Evolutionary conservation across 2,113 vertebrate species (phyloP), one percentile per base, ranked within the genome.

Genomic region (Lota lota): DNA sequence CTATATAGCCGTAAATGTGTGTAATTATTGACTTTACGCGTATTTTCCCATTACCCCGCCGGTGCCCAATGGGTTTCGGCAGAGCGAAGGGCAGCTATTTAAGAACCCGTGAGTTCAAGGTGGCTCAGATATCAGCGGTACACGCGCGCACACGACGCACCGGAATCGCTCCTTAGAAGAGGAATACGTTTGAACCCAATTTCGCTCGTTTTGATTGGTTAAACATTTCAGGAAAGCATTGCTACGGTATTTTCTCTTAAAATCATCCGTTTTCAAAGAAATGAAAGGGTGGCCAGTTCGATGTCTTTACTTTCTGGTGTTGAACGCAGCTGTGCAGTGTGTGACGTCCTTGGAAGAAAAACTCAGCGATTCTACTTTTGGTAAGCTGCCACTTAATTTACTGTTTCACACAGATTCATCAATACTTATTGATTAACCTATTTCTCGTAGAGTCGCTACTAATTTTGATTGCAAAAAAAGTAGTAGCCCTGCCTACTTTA

Each of bases 291-390:
- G 79, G 78, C 66, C 59, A 11, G 33, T 77, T 58, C 14, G 21
- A 60, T 76, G 83, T 68, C 50, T 89, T 68, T 82, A 61, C 75
- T 74, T 88, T 68, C 56, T 90, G 75, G 56, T 87, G 61, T 79
- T 89, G 81, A 81, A 79, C 28, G 82, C 78, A 69, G 72, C 82
- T 19, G 76, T 85, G 68, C 76, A 73, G 22, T n/a, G 72, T 76
- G 88, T 81, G 70, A 84, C 84, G 72, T 78, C 84, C 53, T 56
- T 88, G 84, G 89, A 89, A 79, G 86, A 88, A 74, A 83, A 85
- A 66, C 78, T 80, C 58, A 1, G 78, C 1, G 79, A 75, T 70
- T 85, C 85, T 83, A 60, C 81, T 36, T 83, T 88, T 66, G 91
- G 92, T 93, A 79, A 90, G 91, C 85, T 76, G 68, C 57, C 61